Conservation (phyloP, 2,113 vertebrate species). For the Rutilus rutilus region DNA sequence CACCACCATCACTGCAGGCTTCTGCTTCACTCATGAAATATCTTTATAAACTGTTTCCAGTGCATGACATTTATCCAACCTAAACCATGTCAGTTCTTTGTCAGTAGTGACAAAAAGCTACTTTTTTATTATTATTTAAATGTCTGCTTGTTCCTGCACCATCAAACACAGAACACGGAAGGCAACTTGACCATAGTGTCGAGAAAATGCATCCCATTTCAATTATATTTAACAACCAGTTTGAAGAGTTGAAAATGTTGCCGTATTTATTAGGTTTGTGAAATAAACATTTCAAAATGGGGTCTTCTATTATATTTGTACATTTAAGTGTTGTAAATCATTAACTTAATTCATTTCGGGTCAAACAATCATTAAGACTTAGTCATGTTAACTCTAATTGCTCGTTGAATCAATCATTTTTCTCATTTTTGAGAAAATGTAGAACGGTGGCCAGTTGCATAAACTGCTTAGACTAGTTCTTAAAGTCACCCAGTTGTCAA, state of each 20-base stretch:
- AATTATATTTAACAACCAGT: not conserved
- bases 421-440: too few species aligned
- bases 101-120: too few species aligned
- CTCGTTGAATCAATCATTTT: not conserved
- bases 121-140: conserved; percentile 1
- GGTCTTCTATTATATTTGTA: not conserved
- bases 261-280: conserved; percentile 16
- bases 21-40: not conserved
- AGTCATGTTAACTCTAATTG: not conserved
- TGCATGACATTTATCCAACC: not conserved
- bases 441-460: too few species aligned
- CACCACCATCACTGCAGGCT: not conserved
- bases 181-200: too few species aligned
- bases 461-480: too few species aligned
- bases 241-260: not conserved
- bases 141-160: not conserved
- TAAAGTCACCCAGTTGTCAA: too few species aligned
- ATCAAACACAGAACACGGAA: not conserved
- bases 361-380: too few species aligned
- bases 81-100: not conserved
- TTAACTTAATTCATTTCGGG: not conserved
- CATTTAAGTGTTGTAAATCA: not conserved
- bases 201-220: not conserved
- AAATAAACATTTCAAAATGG: conserved; percentile 34
- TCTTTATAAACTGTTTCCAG: not conserved